These are phyloP conservation scores for Procambarus virginalis DNA, from an alignment of 1,140 invertebrate genomes.

Conservation along the genomic window DNA sequence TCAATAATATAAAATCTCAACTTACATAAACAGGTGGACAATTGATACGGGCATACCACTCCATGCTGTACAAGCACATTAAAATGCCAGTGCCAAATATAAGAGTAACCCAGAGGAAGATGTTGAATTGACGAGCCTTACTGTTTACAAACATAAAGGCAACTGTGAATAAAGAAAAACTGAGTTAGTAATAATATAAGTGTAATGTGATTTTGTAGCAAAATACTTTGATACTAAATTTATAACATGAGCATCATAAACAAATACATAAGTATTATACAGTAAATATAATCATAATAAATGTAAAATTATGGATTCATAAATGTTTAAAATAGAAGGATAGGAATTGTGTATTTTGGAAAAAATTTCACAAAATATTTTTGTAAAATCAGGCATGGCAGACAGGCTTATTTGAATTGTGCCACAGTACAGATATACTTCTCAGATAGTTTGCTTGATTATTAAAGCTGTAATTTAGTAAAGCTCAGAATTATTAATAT, in stretches of 20 bases:
- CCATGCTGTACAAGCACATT: constrained; percentile 87
- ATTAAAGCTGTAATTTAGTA: too few species aligned
- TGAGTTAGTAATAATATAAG: not conserved
- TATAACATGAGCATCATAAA: too few species aligned
- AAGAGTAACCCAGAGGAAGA: constrained; percentile 87
- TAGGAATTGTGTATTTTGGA: too few species aligned
- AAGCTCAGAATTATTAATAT: too few species aligned
- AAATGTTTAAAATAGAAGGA: too few species aligned
- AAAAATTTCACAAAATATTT: too few species aligned
- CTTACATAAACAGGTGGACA: constrained; percentile 77
- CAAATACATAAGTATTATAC: not conserved
- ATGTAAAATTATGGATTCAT: not conserved
- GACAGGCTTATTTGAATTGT: too few species aligned
- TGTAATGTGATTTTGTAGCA: not conserved
- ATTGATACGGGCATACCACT: constrained; percentile 88
- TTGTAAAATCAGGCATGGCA: too few species aligned
- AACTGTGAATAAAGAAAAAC: constrained; percentile 73
- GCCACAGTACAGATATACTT: too few species aligned
- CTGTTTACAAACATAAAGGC: constrained; percentile 77
- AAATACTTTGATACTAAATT: not conserved
- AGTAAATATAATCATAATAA: not conserved
- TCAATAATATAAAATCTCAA: not conserved
- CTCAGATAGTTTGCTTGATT: too few species aligned
- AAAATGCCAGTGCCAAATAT: constrained; percentile 85
- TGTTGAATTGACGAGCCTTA: constrained; percentile 80